Evolutionary conservation across 1,140 invertebrate species (phyloP).

Genomic region (Frieseomelitta varia): DNA sequence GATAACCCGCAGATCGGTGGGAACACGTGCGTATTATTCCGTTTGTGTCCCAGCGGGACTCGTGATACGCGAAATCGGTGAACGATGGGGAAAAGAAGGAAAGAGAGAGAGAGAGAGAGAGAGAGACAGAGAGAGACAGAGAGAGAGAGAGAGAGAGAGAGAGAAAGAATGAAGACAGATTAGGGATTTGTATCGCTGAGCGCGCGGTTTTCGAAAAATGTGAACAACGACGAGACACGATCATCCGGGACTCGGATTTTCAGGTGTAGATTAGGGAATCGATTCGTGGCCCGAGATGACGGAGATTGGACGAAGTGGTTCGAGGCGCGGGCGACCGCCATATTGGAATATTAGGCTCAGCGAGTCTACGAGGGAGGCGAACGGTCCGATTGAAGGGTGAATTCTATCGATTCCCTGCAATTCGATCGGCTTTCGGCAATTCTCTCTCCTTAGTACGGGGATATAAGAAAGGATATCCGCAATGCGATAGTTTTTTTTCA

Average conservation of each 20-base stretch:
- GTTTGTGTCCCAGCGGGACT: background rate
- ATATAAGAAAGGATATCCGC: background rate
- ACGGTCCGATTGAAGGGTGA: no score
- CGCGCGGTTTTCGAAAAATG: background rate
- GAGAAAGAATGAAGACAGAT: background rate
- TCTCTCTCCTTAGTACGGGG: background rate
- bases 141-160: no score
- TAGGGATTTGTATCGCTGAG: background rate
- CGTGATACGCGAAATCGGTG: background rate
- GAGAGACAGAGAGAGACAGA: background rate
- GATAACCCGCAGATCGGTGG: constrained; percentile 9
- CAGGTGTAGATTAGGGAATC: background rate
- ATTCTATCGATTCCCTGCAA: background rate
- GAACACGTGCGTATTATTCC: background rate
- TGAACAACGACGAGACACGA: background rate
- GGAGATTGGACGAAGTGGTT: background rate
- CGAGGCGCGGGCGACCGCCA: background rate
- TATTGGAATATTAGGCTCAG: constrained; percentile 18
- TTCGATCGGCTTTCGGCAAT: background rate
- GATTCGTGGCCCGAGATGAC: background rate
- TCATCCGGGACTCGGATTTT: background rate
- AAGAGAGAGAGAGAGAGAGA: no score
- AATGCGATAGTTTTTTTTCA: constrained; percentile 13
- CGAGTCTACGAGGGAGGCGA: background rate
- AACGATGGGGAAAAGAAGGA: no score